A percentile compares a stretch with the other conserved stretches of the same genome.
phyloP scores from a whole-genome alignment of 2,113 vertebrate genomes.

The Rhabdornis inornatus region DNA sequence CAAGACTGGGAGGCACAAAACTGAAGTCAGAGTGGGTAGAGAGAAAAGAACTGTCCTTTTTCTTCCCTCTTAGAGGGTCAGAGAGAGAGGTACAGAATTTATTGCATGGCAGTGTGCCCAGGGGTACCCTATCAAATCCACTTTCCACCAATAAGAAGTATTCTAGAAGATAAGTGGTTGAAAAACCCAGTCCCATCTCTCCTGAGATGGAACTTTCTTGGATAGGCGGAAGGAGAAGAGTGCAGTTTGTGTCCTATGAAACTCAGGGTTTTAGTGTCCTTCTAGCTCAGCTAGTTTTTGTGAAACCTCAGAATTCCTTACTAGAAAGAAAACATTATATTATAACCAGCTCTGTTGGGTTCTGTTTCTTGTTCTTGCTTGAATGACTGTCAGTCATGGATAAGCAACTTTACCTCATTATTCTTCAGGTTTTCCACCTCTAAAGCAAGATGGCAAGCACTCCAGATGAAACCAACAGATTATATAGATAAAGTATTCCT shows the following conservation, averaged over 20 bases:
- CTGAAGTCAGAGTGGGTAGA: neutral
- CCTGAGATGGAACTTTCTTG: neutral
- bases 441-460: neutral
- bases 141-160: neutral
- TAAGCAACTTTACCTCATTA: neutral
- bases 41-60: neutral
- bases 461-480: neutral
- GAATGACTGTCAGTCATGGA: neutral
- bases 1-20: neutral
- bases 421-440: neutral
- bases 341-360: neutral
- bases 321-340: neutral
- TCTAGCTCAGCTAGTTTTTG: neutral
- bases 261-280: neutral
- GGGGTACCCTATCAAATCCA: neutral
- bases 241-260: neutral
- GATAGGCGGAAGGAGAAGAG: neutral
- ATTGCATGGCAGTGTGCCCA: neutral
- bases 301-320: neutral
- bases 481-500: neutral
- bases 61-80: neutral
- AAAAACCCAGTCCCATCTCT: neutral
- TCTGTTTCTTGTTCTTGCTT: neutral
- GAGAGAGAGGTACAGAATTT: neutral
- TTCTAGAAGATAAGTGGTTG: neutral